Conservation (phyloP, 92 coral and sea anemone species). For the Actinostola sp. region DNA sequence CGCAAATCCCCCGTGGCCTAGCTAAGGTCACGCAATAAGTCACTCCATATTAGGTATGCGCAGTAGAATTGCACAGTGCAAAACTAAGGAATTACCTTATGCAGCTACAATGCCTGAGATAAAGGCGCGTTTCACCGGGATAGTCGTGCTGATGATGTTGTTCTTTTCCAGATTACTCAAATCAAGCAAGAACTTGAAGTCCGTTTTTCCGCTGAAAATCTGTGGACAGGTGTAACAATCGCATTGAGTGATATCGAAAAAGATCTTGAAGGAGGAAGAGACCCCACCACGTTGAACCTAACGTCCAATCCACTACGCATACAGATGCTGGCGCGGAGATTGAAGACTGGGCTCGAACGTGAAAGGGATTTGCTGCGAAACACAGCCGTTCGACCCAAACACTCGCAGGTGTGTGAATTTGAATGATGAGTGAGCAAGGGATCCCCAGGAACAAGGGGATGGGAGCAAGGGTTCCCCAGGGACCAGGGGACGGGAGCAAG, state of each 20-base stretch:
- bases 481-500: no score
- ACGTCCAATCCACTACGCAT: slow-evolving; percentile 76
- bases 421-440: neutral
- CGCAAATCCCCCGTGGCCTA: no score
- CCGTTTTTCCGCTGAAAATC: slow-evolving; percentile 71
- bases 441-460: neutral
- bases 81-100: no score
- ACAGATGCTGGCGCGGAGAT: slow-evolving; percentile 34
- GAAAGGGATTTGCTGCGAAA: slow-evolving; percentile 42
- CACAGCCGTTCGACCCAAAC: slow-evolving; percentile 77
- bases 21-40: no score
- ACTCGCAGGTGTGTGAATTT: slow-evolving; percentile 72
- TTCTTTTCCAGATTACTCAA: slow-evolving; percentile 56
- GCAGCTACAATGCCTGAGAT: no score
- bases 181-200: slow-evolving; percentile 71
- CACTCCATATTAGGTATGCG: no score
- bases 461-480: neutral
- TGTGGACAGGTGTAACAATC: slow-evolving; percentile 75
- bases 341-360: slow-evolving; percentile 33
- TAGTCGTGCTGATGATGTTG: no score
- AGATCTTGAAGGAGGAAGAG: slow-evolving; percentile 29
- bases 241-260: slow-evolving; percentile 36
- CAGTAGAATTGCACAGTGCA: no score
- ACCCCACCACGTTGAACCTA: slow-evolving; percentile 25
- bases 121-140: no score